Evolutionary conservation across 2,113 vertebrate genomes (phyloP).

Genomic region (Ceuthmochares aereus): DNA sequence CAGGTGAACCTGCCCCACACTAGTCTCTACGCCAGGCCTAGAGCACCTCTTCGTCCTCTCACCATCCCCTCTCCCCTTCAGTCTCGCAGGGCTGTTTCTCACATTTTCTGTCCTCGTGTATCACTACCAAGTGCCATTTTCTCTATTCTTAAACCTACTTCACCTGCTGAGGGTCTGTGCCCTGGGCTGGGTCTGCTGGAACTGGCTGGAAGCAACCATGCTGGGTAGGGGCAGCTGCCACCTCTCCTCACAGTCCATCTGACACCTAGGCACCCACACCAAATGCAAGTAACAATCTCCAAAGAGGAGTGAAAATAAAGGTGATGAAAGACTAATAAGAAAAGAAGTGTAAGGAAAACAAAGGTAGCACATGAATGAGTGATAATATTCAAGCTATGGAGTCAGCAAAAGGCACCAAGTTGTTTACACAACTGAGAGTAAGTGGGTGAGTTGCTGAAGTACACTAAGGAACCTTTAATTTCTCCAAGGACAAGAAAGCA

Average conservation of each 20-base stretch:
- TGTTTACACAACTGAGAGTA: no score
- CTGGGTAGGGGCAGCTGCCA: accelerated
- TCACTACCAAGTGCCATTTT: accelerated
- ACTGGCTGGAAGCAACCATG: accelerated
- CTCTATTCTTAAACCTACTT: accelerated
- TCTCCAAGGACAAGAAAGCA: not conserved
- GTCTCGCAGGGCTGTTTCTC: accelerated
- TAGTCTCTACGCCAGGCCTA: no score
- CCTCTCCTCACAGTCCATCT: not conserved
- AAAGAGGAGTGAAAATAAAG: not conserved
- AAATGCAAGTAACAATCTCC: accelerated
- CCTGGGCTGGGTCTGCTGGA: accelerated
- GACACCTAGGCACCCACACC: accelerated
- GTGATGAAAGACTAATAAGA: not conserved
- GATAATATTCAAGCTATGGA: not conserved
- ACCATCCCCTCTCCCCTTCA: accelerated
- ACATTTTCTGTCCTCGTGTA: accelerated
- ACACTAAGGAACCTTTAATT: not conserved
- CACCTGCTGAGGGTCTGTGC: not conserved
- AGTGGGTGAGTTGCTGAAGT: not conserved
- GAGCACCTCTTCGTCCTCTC: not conserved
- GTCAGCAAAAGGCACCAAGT: accelerated
- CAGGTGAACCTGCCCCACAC: no score
- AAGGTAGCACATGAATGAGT: not conserved
- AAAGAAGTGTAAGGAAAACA: not conserved